A percentile compares a stretch with the other conserved stretches of the same genome.
Evolutionary conservation across 92 coral and sea anemone species (phyloP).

Genomic region (Micromussa lordhowensis): DNA sequence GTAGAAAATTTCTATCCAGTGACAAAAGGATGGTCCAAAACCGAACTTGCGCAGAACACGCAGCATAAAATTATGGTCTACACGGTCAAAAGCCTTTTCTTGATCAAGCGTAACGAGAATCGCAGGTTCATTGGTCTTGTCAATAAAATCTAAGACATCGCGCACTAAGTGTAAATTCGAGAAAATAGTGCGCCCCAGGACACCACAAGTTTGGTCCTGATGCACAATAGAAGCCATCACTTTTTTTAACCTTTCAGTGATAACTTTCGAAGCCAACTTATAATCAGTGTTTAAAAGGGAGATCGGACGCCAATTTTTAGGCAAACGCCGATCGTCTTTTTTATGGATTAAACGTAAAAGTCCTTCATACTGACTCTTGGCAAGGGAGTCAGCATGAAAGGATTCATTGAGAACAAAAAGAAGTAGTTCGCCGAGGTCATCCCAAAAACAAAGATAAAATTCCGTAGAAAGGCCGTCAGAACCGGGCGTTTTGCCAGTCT

Average conservation of each 20-base stretch:
- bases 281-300: neutral
- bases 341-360: neutral
- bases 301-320: neutral
- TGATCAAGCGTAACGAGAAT: slow-evolving; percentile 20
- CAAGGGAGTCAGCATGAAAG: neutral
- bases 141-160: slow-evolving; percentile 20
- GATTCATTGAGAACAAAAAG: neutral
- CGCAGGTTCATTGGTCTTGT: neutral
- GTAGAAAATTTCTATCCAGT: neutral
- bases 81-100: slow-evolving; percentile 57
- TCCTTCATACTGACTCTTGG: no score
- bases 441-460: slow-evolving; percentile 25
- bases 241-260: neutral
- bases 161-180: neutral
- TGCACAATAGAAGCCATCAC: neutral
- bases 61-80: neutral
- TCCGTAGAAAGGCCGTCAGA: slow-evolving; percentile 25
- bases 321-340: neutral
- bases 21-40: slow-evolving; percentile 1
- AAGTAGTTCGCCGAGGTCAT: neutral
- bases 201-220: slow-evolving; percentile 1
- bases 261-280: neutral
- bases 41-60: neutral
- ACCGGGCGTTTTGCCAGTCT: neutral
- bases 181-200: neutral